Base-by-base conservation (phyloP, 2,113 vertebrate genomes). In the Lagopus muta region DNA sequence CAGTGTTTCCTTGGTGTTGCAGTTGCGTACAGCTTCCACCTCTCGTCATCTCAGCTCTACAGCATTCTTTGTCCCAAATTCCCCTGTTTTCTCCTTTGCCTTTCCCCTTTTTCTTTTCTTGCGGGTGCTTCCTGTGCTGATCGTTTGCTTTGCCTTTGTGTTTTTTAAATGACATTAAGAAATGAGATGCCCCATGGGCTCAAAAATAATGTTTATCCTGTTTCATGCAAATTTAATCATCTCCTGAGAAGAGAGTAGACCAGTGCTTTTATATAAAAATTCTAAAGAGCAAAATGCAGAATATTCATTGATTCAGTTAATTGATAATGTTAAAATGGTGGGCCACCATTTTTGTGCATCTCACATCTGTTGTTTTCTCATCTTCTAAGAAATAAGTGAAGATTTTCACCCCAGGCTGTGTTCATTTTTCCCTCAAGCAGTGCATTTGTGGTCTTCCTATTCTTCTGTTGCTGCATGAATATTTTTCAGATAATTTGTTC, bases 211-310 rank as follows among this genome's bases (percentile, higher is more conserved):
- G 12, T 13, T 70, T 71, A 11, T 58, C 3, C 25, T 48, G 14
- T 45, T 30, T 70, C 2, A 2, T 20, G 24, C 13, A 11, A 62
- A 19, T 50, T 61, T 65, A 69, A 70, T 16, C 65, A 19, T 5
- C 12, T 69, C 20, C 30, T 89, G 64, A 82, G 82, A 82, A 77
- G 16, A 10, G 7, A 45, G 14, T 25, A 54, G 34, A 32, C 10
- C 0, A 0, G 8, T 7, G 28, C 45, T 78, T 89, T 55, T 71
- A 38, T 47, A 16, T 3, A 50, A 15, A 1, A 10, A 7, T 25
- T 38, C 11, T 66, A 4, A 0, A 27, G 19, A 57, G 15, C 32
- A 57, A 69, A 75, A 52, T n/a, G 30, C 6, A 87, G 75, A n/a
- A 45, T 58, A 42, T 25, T 45, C 1, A 7, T 47, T 50, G 34